phyloP scores from a whole-genome alignment of 2,888 invertebrate genomes.

The Hirtodrosophila cameraria region DNA sequence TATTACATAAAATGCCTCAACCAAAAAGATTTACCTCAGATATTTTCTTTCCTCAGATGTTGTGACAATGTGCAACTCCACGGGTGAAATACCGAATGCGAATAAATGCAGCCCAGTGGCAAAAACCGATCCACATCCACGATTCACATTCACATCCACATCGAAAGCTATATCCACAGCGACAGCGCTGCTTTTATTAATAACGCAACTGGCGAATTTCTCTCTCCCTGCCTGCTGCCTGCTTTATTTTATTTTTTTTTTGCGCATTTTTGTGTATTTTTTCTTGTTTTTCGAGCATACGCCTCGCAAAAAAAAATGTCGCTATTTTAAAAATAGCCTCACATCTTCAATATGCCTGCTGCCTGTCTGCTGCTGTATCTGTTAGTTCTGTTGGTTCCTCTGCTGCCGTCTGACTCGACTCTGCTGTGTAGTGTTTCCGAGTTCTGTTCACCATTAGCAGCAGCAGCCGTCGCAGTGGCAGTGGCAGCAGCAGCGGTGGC shows the following conservation, averaged over 20 bases:
- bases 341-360: conserved; percentile 32
- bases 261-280: conserved; percentile 59
- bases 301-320: conserved; percentile 42
- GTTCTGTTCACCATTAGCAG: conserved; percentile 16
- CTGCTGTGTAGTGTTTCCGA: conserved; percentile 19
- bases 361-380: conserved; percentile 28
- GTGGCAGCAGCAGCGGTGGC: conserved; percentile 3
- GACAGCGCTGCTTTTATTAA: conserved; percentile 79
- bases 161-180: conserved; percentile 35
- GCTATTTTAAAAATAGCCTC: conserved; percentile 63
- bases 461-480: conserved; percentile 1
- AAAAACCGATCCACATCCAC: conserved; percentile 21
- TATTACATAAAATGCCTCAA: conserved; percentile 63
- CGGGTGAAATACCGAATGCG: conserved; percentile 62
- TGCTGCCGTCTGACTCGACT: too few species aligned
- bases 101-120: conserved; percentile 68
- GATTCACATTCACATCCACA: conserved; percentile 13
- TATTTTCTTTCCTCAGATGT: conserved; percentile 25
- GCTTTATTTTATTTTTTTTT: conserved; percentile 67
- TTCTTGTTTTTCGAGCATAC: conserved; percentile 47
- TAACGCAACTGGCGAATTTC: conserved; percentile 54
- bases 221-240: conserved; percentile 46
- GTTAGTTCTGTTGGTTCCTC: conserved; percentile 11
- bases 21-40: conserved; percentile 47
- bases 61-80: conserved; percentile 70